Evolutionary conservation across 2,888 invertebrate species (phyloP), one percentile per base, ranked within the genome.

Genomic region (Tetranychus piercei): DNA sequence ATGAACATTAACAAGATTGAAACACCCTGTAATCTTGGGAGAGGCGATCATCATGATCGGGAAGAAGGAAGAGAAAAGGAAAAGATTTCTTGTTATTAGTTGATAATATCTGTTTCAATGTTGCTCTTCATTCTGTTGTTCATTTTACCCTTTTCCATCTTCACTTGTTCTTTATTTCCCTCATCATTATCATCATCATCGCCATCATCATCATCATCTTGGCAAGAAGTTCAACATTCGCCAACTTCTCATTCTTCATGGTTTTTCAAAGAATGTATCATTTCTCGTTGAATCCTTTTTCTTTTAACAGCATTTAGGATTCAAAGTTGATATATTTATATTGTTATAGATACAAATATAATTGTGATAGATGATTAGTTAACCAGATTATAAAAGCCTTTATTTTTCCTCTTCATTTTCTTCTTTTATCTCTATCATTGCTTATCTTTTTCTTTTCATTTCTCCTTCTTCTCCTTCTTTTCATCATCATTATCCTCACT

Each of bases 331-430:
- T 55, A 55, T 7, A 55, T 55, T 55, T 55, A 55, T 55, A 9
- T 55, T 15, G 15, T 55, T 15, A 15, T 34, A 34, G 34, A 34
- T 55, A 55, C 7, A 55, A 15, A 55, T 55, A 55, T 55, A 55
- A 55, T 55, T 55, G 55, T 55, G 55, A 55, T 55, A 55, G 55
- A 55, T 55, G 55, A 55, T 55, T 55, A 55, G 55, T 55, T 55
- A 55, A 55, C 55, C 55, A 55, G 55, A 55, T 55, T 55, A 55
- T 55, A 55, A 55, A 15, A 15, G 55, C 6, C 9, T 55, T 55
- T 15, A 5, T 6, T 55, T 55, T 34, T 55, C 15, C 9, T 55
- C 8, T 15, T 55, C 55, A 55, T 55, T 55, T 34, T 34, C 34
- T 3, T 4, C 4, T 34, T 34, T 34, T 5, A 55, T 55, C 55